Evolutionary conservation across 2,113 vertebrate species (phyloP).

Genomic region (Cyphomyrus plagiostoma): DNA sequence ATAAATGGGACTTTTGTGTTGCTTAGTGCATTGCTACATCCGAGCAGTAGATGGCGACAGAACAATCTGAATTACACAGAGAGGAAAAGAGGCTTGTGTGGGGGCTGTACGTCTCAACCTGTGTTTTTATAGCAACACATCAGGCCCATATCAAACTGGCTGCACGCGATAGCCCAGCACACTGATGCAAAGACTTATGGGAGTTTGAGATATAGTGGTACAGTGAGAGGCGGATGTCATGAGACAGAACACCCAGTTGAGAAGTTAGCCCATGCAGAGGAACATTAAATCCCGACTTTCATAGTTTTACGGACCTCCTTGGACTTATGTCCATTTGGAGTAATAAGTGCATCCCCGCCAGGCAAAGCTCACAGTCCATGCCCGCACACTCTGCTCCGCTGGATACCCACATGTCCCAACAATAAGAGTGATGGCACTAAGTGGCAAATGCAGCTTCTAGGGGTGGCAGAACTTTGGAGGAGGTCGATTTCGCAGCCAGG

Average conservation of each 20-base stretch:
- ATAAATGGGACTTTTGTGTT: background rate
- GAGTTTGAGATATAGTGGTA: background rate
- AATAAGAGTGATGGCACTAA: background rate
- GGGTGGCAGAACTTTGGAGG: background rate
- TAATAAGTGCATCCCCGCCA: background rate
- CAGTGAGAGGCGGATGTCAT: background rate
- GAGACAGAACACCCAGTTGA: background rate
- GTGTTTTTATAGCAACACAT: background rate
- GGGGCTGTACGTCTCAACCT: background rate
- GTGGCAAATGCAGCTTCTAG: background rate
- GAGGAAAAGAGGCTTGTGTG: background rate
- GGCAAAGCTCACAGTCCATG: background rate
- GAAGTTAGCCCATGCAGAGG: background rate
- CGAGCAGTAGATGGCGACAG: constrained; percentile 12
- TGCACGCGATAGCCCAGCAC: background rate
- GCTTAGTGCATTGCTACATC: background rate
- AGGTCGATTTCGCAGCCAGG: background rate
- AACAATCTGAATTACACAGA: background rate
- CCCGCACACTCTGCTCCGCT: background rate
- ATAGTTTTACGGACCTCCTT: background rate
- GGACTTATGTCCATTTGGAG: background rate
- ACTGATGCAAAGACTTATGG: background rate
- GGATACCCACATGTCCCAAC: background rate
- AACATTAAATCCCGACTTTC: background rate
- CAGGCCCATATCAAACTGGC: background rate